Evolutionary conservation across 2,888 invertebrate genomes (phyloP).

Genomic region (Mystacides longicornis): DNA sequence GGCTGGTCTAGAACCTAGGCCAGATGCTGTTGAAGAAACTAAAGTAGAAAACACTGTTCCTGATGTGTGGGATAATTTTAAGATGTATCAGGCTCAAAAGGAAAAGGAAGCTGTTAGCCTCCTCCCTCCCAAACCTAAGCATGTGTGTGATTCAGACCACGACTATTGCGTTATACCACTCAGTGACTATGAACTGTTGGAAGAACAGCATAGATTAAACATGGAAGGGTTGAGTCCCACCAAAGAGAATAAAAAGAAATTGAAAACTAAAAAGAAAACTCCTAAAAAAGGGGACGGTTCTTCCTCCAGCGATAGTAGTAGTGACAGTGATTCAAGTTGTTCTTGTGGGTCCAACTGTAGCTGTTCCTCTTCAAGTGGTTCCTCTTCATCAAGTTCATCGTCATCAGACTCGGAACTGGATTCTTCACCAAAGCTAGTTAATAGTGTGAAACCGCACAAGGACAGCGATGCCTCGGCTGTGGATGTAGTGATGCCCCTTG

Average conservation of each 20-base stretch:
- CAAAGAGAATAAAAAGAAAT: conserved; percentile 41
- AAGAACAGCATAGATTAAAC: conserved; percentile 29
- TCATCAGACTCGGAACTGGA: conserved; percentile 46
- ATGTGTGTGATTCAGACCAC: conserved; percentile 62
- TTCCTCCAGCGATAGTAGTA: conserved; percentile 70
- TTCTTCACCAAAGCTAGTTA: conserved; percentile 40
- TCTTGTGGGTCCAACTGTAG: conserved; percentile 80
- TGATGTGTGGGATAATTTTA: conserved; percentile 71
- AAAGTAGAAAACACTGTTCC: conserved; percentile 57
- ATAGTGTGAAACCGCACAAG: conserved; percentile 42
- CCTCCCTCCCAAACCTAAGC: conserved; percentile 42
- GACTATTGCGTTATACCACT: conserved; percentile 61
- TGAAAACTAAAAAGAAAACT: conserved; percentile 38
- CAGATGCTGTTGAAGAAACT: conserved; percentile 38
- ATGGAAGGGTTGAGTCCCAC: conserved; percentile 7
- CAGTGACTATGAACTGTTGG: conserved; percentile 27
- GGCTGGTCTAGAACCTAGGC: conserved; percentile 26
- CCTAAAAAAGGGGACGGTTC: conserved; percentile 41
- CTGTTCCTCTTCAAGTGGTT: conserved; percentile 66
- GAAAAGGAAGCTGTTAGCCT: conserved; percentile 50
- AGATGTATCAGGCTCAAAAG: conserved; percentile 64
- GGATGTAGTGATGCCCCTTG: conserved; percentile 46
- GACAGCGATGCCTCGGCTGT: conserved; percentile 47
- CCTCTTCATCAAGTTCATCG: conserved; percentile 56
- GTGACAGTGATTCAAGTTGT: conserved; percentile 70